Evolutionary conservation across 2,888 invertebrate species (phyloP).

Genomic region (Volucella bombylans): DNA sequence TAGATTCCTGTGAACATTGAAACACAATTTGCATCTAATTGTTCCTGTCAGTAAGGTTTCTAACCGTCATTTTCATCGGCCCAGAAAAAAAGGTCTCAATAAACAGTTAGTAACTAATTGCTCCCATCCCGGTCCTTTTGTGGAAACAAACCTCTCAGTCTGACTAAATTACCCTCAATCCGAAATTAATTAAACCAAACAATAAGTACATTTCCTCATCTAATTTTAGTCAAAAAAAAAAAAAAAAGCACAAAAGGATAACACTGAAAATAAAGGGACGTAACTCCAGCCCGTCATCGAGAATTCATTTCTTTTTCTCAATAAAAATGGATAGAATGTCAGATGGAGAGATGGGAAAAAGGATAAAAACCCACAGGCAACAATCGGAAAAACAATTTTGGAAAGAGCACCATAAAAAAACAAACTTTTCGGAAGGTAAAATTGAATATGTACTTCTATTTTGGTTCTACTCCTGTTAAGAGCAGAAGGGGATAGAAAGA

Average conservation of each 20-base stretch:
- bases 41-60: no score
- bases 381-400: neutral
- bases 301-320: neutral
- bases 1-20: no score
- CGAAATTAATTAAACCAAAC: conserved; percentile 40
- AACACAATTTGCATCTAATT: no score
- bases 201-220: neutral
- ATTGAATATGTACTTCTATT: neutral
- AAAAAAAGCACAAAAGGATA: conserved; percentile 2
- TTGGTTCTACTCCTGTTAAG: no score
- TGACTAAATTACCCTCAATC: conserved; percentile 27
- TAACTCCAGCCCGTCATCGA: neutral
- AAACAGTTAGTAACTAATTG: conserved; percentile 44
- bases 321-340: neutral
- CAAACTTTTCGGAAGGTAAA: conserved; percentile 4
- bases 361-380: conserved; percentile 4
- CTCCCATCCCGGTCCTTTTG: neutral
- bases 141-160: neutral
- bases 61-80: no score
- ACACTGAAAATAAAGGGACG: neutral
- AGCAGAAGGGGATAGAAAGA: no score
- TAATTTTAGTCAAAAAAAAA: neutral
- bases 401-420: neutral
- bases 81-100: conserved; percentile 13
- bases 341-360: neutral